A percentile compares a stretch with the other conserved stretches of the same genome.
These are phyloP conservation scores for Meriones unguiculatus DNA, from an alignment of 2,113 vertebrate species.

Conservation along the genomic window DNA sequence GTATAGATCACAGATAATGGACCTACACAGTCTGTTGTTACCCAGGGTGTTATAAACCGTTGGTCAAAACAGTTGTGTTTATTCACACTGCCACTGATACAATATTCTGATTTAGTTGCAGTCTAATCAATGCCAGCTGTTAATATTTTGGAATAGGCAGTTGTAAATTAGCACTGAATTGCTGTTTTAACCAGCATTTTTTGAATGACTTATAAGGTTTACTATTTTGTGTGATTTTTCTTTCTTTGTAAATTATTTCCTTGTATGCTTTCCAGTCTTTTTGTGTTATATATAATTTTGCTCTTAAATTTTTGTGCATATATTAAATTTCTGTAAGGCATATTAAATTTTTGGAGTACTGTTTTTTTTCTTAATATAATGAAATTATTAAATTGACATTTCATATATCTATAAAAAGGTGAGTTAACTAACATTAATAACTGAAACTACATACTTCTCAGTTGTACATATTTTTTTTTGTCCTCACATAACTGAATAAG, in stretches of 20 bases:
- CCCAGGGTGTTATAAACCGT: neutral
- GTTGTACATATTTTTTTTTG: slow-evolving; percentile 32
- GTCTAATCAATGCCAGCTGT: neutral
- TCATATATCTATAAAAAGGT: neutral
- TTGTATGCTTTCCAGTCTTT: slow-evolving; percentile 53
- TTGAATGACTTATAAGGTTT: slow-evolving; percentile 29
- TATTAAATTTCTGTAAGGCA: slow-evolving; percentile 56
- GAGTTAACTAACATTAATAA: slow-evolving; percentile 3
- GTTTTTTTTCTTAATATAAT: slow-evolving; percentile 45
- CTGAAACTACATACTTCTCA: neutral
- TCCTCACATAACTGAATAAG: neutral
- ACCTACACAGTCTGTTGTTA: neutral
- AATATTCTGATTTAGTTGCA: slow-evolving; percentile 9
- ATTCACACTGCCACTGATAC: neutral
- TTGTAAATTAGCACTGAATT: slow-evolving; percentile 40
- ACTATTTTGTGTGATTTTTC: slow-evolving; percentile 62
- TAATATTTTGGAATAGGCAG: slow-evolving; percentile 35
- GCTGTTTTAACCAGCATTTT: slow-evolving; percentile 44
- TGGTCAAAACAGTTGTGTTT: neutral
- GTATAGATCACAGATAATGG: neutral
- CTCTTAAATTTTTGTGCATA: slow-evolving; percentile 49
- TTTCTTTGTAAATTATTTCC: slow-evolving; percentile 9
- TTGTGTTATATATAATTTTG: slow-evolving; percentile 19
- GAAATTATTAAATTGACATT: neutral
- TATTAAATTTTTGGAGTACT: slow-evolving; percentile 56